Base-by-base conservation (phyloP, 1,140 invertebrate genomes). In the Meloidogyne chitwoodi region DNA sequence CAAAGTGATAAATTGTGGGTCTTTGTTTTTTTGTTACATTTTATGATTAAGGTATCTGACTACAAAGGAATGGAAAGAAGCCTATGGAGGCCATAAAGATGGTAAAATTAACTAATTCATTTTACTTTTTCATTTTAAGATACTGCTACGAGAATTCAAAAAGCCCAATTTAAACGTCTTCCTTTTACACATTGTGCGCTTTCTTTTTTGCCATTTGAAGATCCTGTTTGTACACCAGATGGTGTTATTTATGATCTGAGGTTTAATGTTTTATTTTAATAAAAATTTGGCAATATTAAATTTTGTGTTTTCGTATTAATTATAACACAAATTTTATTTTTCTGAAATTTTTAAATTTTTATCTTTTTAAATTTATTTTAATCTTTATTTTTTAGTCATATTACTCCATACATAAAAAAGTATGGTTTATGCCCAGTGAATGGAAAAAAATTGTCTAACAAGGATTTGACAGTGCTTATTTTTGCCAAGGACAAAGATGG, bases 381-480 rank as follows among this genome's bases (percentile, higher is more conserved):
- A 19, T 44, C 29, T 22, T 62, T 64, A 16, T 10, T 14, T 75
- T 88, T 71, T 77, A 90, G 89, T 80, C 88, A 93, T 48, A 92
- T 99, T 72, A 88, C 96, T 31, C 92, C 92, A 16, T 99, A 95
- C 86, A 79, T 98, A 0, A 95, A 95, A 85, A 94, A 94, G 83
- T 96, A 92, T 87, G 96, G 95, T 87, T 90, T 93, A 2, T 97
- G 97, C 90, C 96, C 96, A 56, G 92, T 95, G 0, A 94, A 93
- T 61, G 96, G 96, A 62, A 92, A 95, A 88, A 92, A 92, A 89
- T 84, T 95, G 74, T 93, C 94, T 83, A 88, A 91, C 0, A 97
- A 96, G 87, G 89, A 92, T n/a, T 88, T 99, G 41, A 91, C 92
- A 11, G 95, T 95, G 85, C 87, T 99, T 38, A 93, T 93, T 82